Base-by-base conservation (phyloP, 35 echinoderm and acorn worm genomes). In the Ptychodera flava region DNA sequence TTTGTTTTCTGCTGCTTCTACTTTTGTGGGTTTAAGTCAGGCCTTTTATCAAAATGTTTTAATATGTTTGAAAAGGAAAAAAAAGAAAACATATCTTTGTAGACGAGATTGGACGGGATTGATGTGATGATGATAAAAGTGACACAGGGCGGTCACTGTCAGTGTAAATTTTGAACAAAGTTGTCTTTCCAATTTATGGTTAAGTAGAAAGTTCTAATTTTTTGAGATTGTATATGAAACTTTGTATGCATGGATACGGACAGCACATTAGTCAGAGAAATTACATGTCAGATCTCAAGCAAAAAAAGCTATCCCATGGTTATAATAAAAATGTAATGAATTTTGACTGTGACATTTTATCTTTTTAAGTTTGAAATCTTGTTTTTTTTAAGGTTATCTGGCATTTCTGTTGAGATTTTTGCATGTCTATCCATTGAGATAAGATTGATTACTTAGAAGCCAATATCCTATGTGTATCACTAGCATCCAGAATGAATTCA, bases 171-270 rank as follows among this genome's bases (percentile, higher is more conserved):
- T n/a, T n/a, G n/a, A n/a, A n/a, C n/a, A n/a, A n/a, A n/a, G n/a
- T n/a, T n/a, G n/a, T n/a, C n/a, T n/a, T n/a, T n/a, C n/a, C n/a
- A n/a, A n/a, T n/a, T n/a, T n/a, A 34, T 31, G 80, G 31, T 79
- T 79, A 32, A 34, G 15, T 81, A 34, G 12, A 81, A 81, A 81
- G 35, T 81, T 31, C 80, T 34, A 32, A 81, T 81, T 31, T 81
- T 81, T 32, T 34, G 35, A 81, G 31, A 28, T 81, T 34, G 31
- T 16, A 81, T 81, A 14, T 34, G 80, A 81, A 81, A 81, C 15
- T 1, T 28, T 10, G 33, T 34, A 33, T 30, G n/a, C 33, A 34
- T 31, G 14, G 16, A 81, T 34, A 33, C 15, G 31, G 0, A 0
- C 28, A 14, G 35, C 33, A 33, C 33, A 14, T 32, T 1, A 16